Evolutionary conservation across 2,888 invertebrate genomes (phyloP), one percentile per base, ranked within the genome.

Genomic region (Mythimna lalbum): DNA sequence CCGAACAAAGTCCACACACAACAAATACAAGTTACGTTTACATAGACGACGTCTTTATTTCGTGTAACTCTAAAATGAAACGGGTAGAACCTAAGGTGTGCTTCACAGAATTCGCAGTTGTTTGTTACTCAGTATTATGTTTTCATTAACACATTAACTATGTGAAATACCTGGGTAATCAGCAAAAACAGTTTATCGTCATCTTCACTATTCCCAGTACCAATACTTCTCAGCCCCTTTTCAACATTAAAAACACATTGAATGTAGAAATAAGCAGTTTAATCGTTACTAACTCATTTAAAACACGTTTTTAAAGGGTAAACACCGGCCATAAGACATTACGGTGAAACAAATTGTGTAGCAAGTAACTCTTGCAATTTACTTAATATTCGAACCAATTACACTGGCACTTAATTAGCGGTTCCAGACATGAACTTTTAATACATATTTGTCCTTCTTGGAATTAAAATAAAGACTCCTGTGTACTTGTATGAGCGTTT

Each of bases 361-460:
- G 68, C 79, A 73, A 72, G 61, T 71, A 73, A 83, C 73, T 59
- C 76, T 79, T 69, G 77, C 65, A 77, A 83, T 83, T 83, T 68
- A 62, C 63, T 81, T 81, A 69, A 80, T 81, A 73, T 55, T 31
- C 57, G 33, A 61, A 72, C 71, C 72, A 81, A 77, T 83, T 82
- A 84, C 53, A 62, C 63, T 69, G 67, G 75, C 76, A 82, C 84
- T 78, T 83, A 80, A 84, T 83, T 84, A 80, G 63, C 68, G 31
- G 79, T 73, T 76, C 53, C 27, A 75, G 70, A 76, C 63, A 57
- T 75, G 65, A 80, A 80, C 73, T 76, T 81, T 80, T 69, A 68
- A 73, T 73, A 70, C 61, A 60, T 73, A 69, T 79, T 63, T 76
- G 69, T 77, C 36, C 49, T 81, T 71, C 72, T 52, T 57, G 57